phyloP scores from a whole-genome alignment of 2,888 invertebrate species.

The Orthosia incerta region DNA sequence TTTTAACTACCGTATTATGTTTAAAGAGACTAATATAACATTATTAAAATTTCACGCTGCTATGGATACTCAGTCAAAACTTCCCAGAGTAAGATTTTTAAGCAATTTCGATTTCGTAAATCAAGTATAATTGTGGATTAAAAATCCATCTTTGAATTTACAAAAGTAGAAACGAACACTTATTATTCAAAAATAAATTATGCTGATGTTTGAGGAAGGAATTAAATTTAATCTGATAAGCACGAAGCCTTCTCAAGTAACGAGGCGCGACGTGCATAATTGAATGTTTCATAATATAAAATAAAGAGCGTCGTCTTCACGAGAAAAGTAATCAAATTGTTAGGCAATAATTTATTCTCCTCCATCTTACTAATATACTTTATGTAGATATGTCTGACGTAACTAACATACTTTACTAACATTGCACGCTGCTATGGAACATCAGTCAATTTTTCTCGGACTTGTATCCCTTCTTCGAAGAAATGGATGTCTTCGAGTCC shows the following conservation, averaged over 20 bases:
- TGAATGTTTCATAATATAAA: no score
- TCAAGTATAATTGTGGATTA: background rate
- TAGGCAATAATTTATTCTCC: no score
- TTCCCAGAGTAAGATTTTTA: slow-evolving; percentile 74
- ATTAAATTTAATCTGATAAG: no score
- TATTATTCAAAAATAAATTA: no score
- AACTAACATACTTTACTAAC: slow-evolving; percentile 46
- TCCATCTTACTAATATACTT: background rate
- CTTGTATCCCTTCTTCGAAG: slow-evolving; percentile 84
- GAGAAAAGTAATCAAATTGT: no score
- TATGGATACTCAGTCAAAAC: slow-evolving; percentile 74
- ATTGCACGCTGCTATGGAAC: slow-evolving; percentile 81
- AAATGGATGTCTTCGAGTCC: slow-evolving; percentile 80
- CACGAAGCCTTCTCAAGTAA: no score
- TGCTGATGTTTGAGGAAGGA: no score
- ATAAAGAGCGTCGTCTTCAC: no score
- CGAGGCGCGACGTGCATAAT: no score
- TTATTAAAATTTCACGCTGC: slow-evolving; percentile 80
- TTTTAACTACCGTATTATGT: background rate
- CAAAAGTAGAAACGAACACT: no score
- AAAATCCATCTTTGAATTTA: background rate
- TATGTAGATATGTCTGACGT: background rate
- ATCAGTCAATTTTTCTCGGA: slow-evolving; percentile 82
- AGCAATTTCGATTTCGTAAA: background rate
- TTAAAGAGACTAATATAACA: background rate